Evolutionary conservation across 2,113 vertebrate genomes (phyloP).

Genomic region (Cyanocitta stelleri): DNA sequence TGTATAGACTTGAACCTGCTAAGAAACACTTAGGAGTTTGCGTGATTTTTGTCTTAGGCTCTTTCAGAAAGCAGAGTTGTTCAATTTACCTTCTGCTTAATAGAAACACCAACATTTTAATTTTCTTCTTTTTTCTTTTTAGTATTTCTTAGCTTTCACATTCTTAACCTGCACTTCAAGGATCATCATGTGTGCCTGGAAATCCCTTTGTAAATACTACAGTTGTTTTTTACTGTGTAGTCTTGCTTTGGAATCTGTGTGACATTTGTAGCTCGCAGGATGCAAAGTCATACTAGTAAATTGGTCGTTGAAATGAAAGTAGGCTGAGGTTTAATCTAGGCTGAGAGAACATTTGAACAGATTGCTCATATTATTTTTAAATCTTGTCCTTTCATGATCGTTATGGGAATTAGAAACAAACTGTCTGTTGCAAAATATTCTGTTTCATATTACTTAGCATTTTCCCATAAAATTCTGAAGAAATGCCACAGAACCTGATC

Average conservation of each 20-base stretch:
- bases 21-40: neutral
- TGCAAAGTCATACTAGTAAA: neutral
- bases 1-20: neutral
- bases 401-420: conserved; percentile 47
- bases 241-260: neutral
- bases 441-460: conserved; percentile 53
- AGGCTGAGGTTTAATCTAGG: neutral
- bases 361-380: conserved; percentile 2
- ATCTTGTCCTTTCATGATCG: neutral
- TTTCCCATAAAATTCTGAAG: conserved; percentile 53
- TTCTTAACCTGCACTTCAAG: neutral
- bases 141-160: neutral
- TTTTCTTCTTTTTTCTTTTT: neutral
- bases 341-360: conserved; percentile 8
- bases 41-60: neutral
- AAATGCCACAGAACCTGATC: conserved; percentile 49
- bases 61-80: neutral
- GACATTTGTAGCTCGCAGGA: neutral
- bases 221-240: neutral
- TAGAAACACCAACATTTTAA: neutral
- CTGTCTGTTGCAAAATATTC: conserved; percentile 15
- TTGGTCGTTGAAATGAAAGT: neutral
- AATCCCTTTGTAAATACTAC: neutral
- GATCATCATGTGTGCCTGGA: neutral
- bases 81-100: neutral